phyloP scores from a whole-genome alignment of 2,888 invertebrate species.

The Melikaiella ostensackeni region DNA sequence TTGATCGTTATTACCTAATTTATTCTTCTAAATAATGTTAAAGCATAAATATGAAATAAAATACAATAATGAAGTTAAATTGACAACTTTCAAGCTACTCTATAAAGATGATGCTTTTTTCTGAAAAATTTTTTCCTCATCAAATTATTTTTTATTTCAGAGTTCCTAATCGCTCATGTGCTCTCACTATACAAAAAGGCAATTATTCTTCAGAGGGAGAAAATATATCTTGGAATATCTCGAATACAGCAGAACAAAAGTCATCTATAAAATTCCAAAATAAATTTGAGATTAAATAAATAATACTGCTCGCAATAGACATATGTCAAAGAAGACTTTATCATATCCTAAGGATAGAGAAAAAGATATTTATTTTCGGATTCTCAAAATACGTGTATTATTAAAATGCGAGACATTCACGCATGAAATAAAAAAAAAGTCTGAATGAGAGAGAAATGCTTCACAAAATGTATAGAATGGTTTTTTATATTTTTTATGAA shows the following conservation, averaged over 20 bases:
- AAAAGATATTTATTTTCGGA: no score
- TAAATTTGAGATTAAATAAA: background rate
- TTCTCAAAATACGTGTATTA: no score
- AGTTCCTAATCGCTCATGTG: background rate
- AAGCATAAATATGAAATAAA: background rate
- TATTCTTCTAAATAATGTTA: no score
- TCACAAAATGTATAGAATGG: no score
- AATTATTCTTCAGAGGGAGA: background rate
- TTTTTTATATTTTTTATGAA: no score
- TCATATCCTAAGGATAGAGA: no score
- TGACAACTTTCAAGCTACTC: background rate
- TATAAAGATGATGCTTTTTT: background rate
- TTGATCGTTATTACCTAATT: no score
- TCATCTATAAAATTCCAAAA: background rate
- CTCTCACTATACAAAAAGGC: background rate
- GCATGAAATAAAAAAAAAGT: no score
- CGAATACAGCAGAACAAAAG: background rate
- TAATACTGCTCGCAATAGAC: background rate
- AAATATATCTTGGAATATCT: background rate
- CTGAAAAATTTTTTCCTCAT: background rate
- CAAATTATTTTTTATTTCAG: conserved; percentile 15
- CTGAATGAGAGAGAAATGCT: no score
- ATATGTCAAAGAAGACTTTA: no score
- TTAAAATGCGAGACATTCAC: no score
- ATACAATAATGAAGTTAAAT: background rate